Base-by-base conservation (phyloP, 2,113 vertebrate species). In the Pagrus major region DNA sequence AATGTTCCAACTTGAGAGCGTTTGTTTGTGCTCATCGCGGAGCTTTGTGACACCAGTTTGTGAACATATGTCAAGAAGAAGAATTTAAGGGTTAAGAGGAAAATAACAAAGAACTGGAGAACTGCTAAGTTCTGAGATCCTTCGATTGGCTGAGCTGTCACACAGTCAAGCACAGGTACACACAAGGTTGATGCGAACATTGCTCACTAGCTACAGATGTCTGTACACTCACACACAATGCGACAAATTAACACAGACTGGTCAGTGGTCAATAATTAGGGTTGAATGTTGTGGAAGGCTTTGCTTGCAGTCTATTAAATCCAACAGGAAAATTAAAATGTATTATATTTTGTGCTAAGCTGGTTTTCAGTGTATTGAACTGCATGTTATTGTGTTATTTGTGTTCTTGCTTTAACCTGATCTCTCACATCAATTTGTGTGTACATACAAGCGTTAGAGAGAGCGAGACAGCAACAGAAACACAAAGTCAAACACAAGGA, bases 401-500 rank as follows among this genome's bases (percentile, higher is more conserved):
- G 10, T 55, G 52, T 68, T 63, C 23, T 18, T 55, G 61, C 42
- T 79, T 37, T n/a, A 41, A 56, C 33, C 35, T 80, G 49, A 64
- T 69, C 31, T 67, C 37, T 68, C 52, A 31, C 73, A 60, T 71
- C 71, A 59, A 16, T 76, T 61, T 35, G 25, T 78, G 60, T 63
- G 42, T 63, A 6, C 25, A 33, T 31, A 59, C 42, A 82, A 58
- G 52, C 21, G 9, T 33, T 11, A 31, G 47, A 66, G 37, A 76
- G 37, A 29, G 37, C 73, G 37, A 29, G 25, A 58, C 8, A 68
- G 51, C 80, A 47, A 80, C 44, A 79, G 18, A 58, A 72, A 58
- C 9, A 67, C 58, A 68, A 44, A 71, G 15, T 51, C 67, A 72
- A 61, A 56, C 59, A 80, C 56, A 78, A 70, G 75, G 23, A 86